Evolutionary conservation across 2,113 vertebrate species (phyloP).

Genomic region (Peromyscus maniculatus): DNA sequence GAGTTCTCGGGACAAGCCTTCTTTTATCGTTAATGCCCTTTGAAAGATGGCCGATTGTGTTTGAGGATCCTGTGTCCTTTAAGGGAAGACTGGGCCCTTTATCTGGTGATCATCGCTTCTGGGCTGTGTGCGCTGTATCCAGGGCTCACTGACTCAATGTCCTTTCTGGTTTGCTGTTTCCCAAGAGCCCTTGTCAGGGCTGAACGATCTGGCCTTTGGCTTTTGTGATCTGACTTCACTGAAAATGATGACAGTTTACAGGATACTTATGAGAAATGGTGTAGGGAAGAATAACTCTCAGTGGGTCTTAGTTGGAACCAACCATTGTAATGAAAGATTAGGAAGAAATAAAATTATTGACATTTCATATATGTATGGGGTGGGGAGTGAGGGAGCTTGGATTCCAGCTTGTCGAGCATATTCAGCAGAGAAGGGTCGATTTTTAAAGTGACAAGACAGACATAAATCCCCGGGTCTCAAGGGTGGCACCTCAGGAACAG

Average conservation of each 20-base stretch:
- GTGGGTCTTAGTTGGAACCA: not conserved
- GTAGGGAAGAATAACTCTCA: not conserved
- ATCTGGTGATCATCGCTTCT: not conserved
- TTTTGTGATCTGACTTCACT: slow-evolving; percentile 33
- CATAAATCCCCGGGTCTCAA: not conserved
- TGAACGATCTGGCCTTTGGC: not conserved
- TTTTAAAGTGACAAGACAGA: not conserved
- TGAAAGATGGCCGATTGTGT: slow-evolving; percentile 63
- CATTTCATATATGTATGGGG: not conserved
- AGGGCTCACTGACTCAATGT: not conserved
- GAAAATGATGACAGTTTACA: not conserved
- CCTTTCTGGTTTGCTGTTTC: not conserved
- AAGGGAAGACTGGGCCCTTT: slow-evolving; percentile 6
- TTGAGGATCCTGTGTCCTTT: slow-evolving; percentile 4
- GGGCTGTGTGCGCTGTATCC: not conserved
- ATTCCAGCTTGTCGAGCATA: not conserved
- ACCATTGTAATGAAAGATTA: not conserved
- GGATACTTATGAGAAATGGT: not conserved
- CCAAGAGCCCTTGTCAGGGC: not conserved
- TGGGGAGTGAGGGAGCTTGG: not conserved
- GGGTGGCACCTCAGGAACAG: not conserved
- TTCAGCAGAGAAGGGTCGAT: not conserved
- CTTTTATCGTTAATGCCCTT: slow-evolving; percentile 69
- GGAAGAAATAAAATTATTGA: not conserved
- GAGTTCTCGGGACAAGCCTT: slow-evolving; percentile 2